These are phyloP conservation scores for Crioceris asparagi DNA, from an alignment of 2,888 invertebrate species.

Conservation along the genomic window DNA sequence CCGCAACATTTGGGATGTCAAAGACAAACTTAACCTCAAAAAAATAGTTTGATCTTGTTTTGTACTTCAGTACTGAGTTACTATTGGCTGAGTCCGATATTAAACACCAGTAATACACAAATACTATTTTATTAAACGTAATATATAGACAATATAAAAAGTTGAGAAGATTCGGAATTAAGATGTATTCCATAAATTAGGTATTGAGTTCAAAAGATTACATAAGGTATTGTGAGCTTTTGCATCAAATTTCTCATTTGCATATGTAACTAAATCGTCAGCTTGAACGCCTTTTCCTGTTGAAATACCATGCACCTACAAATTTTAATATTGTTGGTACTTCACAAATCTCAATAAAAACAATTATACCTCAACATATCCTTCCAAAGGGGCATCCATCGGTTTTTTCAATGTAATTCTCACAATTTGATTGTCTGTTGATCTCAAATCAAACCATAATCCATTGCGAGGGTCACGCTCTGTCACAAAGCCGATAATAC, in stretches of 20 bases:
- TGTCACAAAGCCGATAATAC: constrained; percentile 29
- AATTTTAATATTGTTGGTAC: no score
- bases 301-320: constrained; percentile 26
- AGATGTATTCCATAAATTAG: constrained; percentile 26
- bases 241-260: constrained; percentile 25
- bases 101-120: no score
- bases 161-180: constrained; percentile 1
- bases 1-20: no score
- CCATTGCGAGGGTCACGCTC: constrained; percentile 28
- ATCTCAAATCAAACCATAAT: constrained; percentile 28
- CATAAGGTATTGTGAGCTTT: constrained; percentile 25
- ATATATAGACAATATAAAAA: no score
- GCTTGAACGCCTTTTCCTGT: constrained; percentile 22
- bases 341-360: no score
- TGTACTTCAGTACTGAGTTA: no score
- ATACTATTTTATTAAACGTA: no score
- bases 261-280: constrained; percentile 23
- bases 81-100: no score
- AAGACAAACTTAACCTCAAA: no score
- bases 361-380: constrained; percentile 32
- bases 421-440: constrained; percentile 30
- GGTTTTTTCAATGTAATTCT: constrained; percentile 30
- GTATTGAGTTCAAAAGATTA: constrained; percentile 23
- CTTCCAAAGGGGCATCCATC: constrained; percentile 26
- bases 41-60: no score